Evolutionary conservation across 2,888 invertebrate genomes (phyloP), one percentile per base, ranked within the genome.

Genomic region (Malthinus flaveolus): DNA sequence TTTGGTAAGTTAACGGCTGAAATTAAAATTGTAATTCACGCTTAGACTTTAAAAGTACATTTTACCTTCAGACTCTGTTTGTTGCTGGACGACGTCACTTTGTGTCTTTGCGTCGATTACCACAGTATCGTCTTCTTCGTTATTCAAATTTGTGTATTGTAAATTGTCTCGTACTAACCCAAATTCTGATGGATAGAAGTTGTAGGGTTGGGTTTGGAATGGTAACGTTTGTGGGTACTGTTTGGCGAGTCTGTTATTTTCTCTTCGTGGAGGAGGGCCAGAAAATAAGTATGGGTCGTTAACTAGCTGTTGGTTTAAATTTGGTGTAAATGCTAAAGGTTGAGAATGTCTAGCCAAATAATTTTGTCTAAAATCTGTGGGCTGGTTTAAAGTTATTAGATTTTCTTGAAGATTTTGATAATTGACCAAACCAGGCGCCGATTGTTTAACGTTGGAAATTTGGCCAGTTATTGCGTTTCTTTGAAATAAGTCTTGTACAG

Each of bases 111-210:
- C 76, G 59, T 82, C 80, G 9, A 80, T 78, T 1, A 78, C 70
- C 3, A 80, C 78, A 51, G 83, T 80, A 34, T 83, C 81, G 66
- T 83, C 81, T 34, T 83, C 82, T 46, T 81, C 78, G 9, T 15
- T 23, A 7, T 42, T 42, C 8, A n/a, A 42, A 42, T 42, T 15
- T n/a, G 39, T n/a, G 23, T 15, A 13, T 15, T 15, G 9, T 5
- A 23, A 23, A 23, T 23, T 23, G 5, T 23, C 23, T 5, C 23
- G 2, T 23, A 23, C 23, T 23, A 23, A 23, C 2, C 3, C 23
- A 23, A 23, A 5, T 2, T 23, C 23, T 23, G n/a, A n/a, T 12
- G 8, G 51, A 31, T 36, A 34, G n/a, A n/a, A 44, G 44, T 35
- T 42, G 33, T 10, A 23, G 15, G 23, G 7, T 15, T n/a, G 13